Evolutionary conservation across 2,888 invertebrate genomes (phyloP).

Genomic region (Griposia aprilina): DNA sequence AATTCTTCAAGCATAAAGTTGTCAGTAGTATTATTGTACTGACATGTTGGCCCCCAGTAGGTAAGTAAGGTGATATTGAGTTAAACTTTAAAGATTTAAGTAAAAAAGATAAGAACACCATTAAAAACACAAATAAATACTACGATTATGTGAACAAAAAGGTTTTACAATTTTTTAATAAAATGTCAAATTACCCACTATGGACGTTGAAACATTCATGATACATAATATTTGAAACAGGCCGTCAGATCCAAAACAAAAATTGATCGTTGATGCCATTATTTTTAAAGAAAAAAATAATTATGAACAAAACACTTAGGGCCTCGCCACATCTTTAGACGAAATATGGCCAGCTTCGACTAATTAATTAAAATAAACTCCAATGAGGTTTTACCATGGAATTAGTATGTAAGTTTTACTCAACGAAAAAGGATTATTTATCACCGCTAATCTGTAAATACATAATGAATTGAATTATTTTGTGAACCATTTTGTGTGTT

Average conservation of each 20-base stretch:
- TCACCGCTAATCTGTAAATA: background rate
- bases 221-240: background rate
- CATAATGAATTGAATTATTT: background rate
- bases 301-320: constrained; percentile 21
- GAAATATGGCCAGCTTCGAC: background rate
- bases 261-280: background rate
- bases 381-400: background rate
- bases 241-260: background rate
- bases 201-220: background rate
- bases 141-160: background rate
- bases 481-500: background rate
- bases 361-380: background rate
- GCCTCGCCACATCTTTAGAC: background rate
- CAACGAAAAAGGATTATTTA: background rate
- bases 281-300: background rate
- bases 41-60: constrained; percentile 75
- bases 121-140: background rate
- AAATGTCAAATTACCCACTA: background rate
- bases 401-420: background rate
- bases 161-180: background rate
- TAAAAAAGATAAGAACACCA: background rate
- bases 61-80: constrained; percentile 72
- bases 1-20: constrained; percentile 79
- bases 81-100: too few relatives aligned
- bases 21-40: constrained; percentile 79